These are phyloP conservation scores for Mycteria americana DNA, from an alignment of 2,797 vertebrate species.

Conservation along the genomic window DNA sequence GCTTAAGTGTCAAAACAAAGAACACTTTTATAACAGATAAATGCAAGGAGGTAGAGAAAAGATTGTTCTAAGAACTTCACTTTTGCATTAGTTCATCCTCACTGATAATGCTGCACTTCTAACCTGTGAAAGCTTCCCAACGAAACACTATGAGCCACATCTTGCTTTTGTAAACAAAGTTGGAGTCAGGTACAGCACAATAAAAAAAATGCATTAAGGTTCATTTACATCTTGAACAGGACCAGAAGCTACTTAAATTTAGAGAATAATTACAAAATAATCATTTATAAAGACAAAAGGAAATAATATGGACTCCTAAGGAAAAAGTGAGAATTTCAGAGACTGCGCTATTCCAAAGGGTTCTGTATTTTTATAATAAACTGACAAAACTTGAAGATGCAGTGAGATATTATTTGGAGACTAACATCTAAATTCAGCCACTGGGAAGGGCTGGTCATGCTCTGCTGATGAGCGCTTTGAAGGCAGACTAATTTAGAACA, in stretches of 20 bases:
- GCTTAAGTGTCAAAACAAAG: background rate
- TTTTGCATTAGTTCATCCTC: background rate
- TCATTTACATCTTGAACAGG: background rate
- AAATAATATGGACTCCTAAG: background rate
- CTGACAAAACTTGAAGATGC: background rate
- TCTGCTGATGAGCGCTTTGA: background rate
- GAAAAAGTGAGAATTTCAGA: background rate
- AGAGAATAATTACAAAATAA: background rate
- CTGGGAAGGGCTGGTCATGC: background rate
- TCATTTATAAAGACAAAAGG: background rate
- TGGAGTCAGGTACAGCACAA: background rate
- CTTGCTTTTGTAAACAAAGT: background rate
- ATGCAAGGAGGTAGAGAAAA: background rate
- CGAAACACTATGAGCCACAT: background rate
- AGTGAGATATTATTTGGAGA: background rate
- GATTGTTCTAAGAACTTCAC: background rate
- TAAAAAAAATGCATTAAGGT: background rate
- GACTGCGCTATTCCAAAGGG: background rate
- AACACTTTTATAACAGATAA: background rate
- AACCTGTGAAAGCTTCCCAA: background rate
- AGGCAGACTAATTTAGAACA: background rate
- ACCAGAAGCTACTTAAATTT: background rate
- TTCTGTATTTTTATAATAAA: background rate
- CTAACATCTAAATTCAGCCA: background rate
- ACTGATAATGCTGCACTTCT: background rate